phyloP scores from a whole-genome alignment of 2,797 vertebrate species.

The Acrossocheilus wenchowensis region DNA sequence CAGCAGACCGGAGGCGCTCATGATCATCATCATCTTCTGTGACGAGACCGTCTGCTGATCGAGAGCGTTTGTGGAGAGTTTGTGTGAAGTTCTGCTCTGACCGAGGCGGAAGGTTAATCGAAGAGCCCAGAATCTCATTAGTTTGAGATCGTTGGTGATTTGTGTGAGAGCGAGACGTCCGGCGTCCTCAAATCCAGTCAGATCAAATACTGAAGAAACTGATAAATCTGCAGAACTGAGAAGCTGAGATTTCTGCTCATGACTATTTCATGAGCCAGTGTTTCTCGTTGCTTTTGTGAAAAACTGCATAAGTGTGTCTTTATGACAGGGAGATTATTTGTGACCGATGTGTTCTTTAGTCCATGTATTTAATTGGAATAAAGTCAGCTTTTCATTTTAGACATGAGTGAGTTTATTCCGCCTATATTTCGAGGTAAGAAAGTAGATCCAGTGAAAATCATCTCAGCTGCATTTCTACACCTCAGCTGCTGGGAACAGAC shows the following conservation, averaged over 20 bases:
- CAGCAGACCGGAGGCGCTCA: neutral
- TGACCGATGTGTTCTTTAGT: neutral
- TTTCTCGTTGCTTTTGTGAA: neutral
- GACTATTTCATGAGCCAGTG: neutral
- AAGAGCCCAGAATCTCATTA: conserved; percentile 18
- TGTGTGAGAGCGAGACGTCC: neutral
- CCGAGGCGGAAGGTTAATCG: conserved; percentile 33
- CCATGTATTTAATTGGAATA: neutral
- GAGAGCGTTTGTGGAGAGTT: conserved; percentile 63
- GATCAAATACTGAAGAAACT: neutral
- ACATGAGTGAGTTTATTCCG: neutral
- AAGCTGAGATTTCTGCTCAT: neutral
- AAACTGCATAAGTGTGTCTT: neutral
- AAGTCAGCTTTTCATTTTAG: neutral
- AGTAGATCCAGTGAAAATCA: neutral
- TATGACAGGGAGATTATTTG: neutral
- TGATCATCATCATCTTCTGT: conserved; percentile 33
- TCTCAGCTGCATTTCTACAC: neutral
- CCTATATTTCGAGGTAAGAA: neutral
- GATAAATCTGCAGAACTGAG: neutral
- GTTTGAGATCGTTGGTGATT: conserved; percentile 6
- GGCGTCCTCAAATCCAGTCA: neutral
- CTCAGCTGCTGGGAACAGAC: neutral
- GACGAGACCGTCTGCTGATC: conserved; percentile 69
- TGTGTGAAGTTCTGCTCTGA: conserved; percentile 22